Percentiles rank a stretch among this genome's conserved stretches.
phyloP scores from a whole-genome alignment of 1,140 invertebrate species.

The Zaprionus inermis region DNA sequence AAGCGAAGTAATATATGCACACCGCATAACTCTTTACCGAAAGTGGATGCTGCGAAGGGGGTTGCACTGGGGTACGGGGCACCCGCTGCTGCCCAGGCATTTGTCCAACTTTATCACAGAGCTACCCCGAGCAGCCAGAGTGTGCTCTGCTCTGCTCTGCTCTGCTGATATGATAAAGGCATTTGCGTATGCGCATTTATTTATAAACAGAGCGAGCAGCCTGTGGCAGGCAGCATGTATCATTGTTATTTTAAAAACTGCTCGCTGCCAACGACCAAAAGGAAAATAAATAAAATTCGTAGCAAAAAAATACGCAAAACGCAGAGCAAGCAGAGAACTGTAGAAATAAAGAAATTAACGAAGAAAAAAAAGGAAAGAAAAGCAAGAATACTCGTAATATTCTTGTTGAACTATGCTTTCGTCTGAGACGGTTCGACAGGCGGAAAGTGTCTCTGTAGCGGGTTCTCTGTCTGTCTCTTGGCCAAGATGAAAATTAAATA shows the following conservation, averaged over 20 bases:
- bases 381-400: constrained; percentile 68
- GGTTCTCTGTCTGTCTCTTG: constrained; percentile 26
- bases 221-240: constrained; percentile 59
- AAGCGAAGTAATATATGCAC: too few relatives aligned
- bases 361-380: constrained; percentile 29
- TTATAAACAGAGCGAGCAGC: constrained; percentile 74
- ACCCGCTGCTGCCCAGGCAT: constrained; percentile 14
- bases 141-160: background rate
- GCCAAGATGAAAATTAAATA: constrained; percentile 67
- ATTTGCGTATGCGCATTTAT: constrained; percentile 81
- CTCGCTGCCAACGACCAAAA: constrained; percentile 63
- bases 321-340: constrained; percentile 14
- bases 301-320: constrained; percentile 20
- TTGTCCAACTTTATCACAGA: constrained; percentile 37
- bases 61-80: too few relatives aligned
- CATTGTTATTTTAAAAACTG: constrained; percentile 81
- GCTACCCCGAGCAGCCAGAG: constrained; percentile 31
- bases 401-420: constrained; percentile 71
- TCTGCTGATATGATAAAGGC: constrained; percentile 61
- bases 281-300: constrained; percentile 59
- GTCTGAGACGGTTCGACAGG: constrained; percentile 48
- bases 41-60: too few relatives aligned
- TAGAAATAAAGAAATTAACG: constrained; percentile 24
- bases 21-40: too few relatives aligned
- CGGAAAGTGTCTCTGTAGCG: constrained; percentile 51